Percentiles rank a stretch among this genome's conserved stretches.
phyloP scores from a whole-genome alignment of 1,140 invertebrate species.

The Cydia strobilella region DNA sequence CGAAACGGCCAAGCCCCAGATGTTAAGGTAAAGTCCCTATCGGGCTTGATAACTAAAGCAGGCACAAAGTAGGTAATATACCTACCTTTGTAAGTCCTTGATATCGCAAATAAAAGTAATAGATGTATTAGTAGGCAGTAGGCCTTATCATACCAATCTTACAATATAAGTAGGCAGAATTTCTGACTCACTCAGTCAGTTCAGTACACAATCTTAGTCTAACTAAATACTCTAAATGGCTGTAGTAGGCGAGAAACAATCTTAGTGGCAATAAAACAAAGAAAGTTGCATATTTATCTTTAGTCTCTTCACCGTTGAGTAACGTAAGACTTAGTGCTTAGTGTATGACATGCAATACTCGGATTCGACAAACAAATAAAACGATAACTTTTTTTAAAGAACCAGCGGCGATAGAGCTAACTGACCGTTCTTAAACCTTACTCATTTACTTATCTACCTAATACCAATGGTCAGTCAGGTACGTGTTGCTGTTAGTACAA shows the following conservation, averaged over 20 bases:
- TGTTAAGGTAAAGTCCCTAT: neutral
- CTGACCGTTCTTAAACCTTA: too few relatives aligned
- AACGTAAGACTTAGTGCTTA: neutral
- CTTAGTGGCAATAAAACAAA: slow-evolving; percentile 11
- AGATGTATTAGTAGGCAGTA: neutral
- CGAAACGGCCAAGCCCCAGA: too few relatives aligned
- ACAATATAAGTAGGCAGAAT: neutral
- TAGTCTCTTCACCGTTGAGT: neutral
- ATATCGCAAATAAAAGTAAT: neutral
- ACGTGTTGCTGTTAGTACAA: too few relatives aligned
- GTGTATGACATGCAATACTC: neutral
- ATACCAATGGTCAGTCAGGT: too few relatives aligned
- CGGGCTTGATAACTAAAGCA: neutral
- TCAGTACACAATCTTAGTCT: too few relatives aligned
- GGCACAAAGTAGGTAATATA: too few relatives aligned
- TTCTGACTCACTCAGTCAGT: too few relatives aligned
- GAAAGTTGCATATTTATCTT: slow-evolving; percentile 14
- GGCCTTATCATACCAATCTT: neutral
- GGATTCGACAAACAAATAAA: neutral
- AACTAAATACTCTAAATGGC: too few relatives aligned
- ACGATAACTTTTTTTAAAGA: too few relatives aligned
- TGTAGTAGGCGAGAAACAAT: neutral
- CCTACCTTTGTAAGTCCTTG: neutral
- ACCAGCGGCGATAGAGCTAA: too few relatives aligned
- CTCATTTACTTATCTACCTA: too few relatives aligned